Evolutionary conservation across 1,140 invertebrate species (phyloP), one percentile per base, ranked within the genome.

Genomic region (Metopolophium dirhodum): DNA sequence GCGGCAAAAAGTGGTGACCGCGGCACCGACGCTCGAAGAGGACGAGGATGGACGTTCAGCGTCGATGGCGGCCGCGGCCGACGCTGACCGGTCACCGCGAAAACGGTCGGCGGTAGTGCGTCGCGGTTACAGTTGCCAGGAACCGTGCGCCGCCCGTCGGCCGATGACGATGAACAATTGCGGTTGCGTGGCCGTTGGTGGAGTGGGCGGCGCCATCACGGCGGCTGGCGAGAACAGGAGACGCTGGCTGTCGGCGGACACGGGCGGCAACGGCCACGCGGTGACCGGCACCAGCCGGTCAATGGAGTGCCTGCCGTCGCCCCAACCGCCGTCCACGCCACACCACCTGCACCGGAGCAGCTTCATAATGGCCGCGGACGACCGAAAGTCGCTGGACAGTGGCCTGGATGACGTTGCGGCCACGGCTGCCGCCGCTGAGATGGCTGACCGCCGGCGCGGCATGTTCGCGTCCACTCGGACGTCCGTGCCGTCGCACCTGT

Each of bases 401-500:
- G 94, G 68, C 14, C 90, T 93, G 11, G 94, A 93, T 26, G 93
- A 93, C 41, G 47, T 68, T 0, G 90, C 20, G 30, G 96, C 96
- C 0, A 96, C 96, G 54, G 96, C 30, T 94, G 95, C 96, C 35
- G 97, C 77, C 30, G 54, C 20, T 20, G 90, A 92, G 7, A 30
- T 83, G 89, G 45, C 86, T 30, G 51, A 91, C 57, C 68, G 93
- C n/a, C 77, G 83, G 26, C 85, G 92, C 7, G 82, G 83, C 51
- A 37, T 85, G 35, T 92, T 92, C 77, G 91, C 91, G 61, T 92
- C 91, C 77, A 85, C 92, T 41, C 96, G 95, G 85, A 95, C 95
- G 41, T 95, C 95, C 30, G 95, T 96, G 22, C 96, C 97, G 4
- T 96, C 97, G 92, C 96, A 97, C 94, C 95, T 97, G 14, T 97